Conservation (phyloP, 2,113 vertebrate species). For the Melanotaenia duboulayi region DNA sequence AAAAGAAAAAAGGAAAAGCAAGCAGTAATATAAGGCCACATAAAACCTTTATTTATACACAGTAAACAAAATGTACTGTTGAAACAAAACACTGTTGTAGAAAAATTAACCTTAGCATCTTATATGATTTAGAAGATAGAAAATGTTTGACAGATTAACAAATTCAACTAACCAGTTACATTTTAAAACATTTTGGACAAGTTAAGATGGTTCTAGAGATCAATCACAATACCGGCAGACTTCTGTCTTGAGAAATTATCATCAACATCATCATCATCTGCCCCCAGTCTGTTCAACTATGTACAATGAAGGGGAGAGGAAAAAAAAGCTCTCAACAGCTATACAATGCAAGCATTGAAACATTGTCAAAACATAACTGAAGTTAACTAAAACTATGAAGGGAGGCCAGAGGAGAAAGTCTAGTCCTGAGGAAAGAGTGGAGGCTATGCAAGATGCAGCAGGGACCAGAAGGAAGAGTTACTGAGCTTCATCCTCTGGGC, state of each 20-base stretch:
- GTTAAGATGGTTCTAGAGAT: not conserved
- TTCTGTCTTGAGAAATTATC: conserved; percentile 1
- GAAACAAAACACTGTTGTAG: conserved; percentile 39
- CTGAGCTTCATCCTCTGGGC: conserved; percentile 93
- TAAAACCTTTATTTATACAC: conserved; percentile 80
- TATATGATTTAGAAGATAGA: not conserved
- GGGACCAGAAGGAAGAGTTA: conserved; percentile 36
- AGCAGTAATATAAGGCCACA: conserved; percentile 38
- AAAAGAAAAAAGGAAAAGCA: not conserved
- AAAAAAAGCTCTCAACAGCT: conserved; percentile 24
- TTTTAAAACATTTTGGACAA: conserved; percentile 13
- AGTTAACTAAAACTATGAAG: conserved; percentile 49
- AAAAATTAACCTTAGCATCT: not conserved
- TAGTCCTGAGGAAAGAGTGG: conserved; percentile 56
- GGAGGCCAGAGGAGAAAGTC: conserved; percentile 49
- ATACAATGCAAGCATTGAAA: conserved; percentile 22
- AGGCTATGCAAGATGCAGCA: conserved; percentile 13
- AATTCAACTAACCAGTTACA: not conserved
- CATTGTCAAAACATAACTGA: conserved; percentile 38
- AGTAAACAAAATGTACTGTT: conserved; percentile 58
- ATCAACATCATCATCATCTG: conserved; percentile 10
- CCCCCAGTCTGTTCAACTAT: conserved; percentile 20
- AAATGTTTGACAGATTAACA: not conserved
- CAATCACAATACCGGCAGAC: conserved; percentile 10
- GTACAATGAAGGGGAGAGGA: not conserved